Conservation (phyloP, 2,888 invertebrate genomes). For the Desoria tigrina region DNA sequence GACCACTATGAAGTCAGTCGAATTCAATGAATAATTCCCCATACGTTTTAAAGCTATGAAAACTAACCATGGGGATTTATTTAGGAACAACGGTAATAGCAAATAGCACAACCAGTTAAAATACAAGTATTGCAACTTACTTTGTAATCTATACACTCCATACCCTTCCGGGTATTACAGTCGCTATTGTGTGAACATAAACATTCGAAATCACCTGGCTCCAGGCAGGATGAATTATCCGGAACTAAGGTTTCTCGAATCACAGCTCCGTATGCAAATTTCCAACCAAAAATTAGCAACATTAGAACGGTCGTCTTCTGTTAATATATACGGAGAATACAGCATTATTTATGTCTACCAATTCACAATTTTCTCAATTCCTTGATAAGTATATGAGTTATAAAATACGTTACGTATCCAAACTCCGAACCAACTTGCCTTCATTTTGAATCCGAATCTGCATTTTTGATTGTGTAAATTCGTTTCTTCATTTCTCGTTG, state of each 20-base stretch:
- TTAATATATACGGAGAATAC: too few species aligned
- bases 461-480: too few species aligned
- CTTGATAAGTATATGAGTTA: too few species aligned
- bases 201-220: conserved; percentile 32
- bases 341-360: neutral
- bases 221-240: conserved; percentile 21
- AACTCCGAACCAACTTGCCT: too few species aligned
- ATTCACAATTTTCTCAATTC: too few species aligned
- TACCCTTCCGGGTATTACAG: conserved; percentile 23
- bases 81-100: neutral
- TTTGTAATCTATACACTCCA: conserved; percentile 42
- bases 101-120: neutral
- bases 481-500: too few species aligned
- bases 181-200: conserved; percentile 19
- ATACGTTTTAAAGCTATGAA: too few species aligned
- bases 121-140: conserved; percentile 13
- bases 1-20: too few species aligned
- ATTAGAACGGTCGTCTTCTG: neutral
- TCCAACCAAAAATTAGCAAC: neutral
- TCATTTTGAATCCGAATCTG: too few species aligned
- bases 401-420: too few species aligned
- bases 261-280: conserved; percentile 8
- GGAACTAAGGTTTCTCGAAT: conserved; percentile 31
- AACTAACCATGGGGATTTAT: too few species aligned
- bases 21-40: too few species aligned